A percentile compares a stretch with the other conserved stretches of the same genome.
These are phyloP conservation scores for Rhinella marina DNA, from an alignment of 2,797 vertebrate species.

Conservation along the genomic window DNA sequence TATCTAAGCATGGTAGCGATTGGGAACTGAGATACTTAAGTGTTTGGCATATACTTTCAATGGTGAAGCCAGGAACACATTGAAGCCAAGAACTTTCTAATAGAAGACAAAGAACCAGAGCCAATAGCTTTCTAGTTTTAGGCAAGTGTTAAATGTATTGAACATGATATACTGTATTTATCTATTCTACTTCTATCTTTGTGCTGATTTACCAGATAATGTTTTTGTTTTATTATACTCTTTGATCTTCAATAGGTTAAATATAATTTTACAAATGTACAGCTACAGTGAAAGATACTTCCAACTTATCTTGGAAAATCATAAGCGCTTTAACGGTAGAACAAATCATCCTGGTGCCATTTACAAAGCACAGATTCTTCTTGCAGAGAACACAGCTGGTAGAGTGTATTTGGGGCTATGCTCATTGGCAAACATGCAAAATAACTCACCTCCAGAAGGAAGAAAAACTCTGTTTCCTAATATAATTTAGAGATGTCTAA, in stretches of 20 bases:
- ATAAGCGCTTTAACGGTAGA: background rate
- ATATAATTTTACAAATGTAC: background rate
- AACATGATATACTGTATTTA: background rate
- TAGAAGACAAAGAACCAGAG: background rate
- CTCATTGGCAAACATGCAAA: no score
- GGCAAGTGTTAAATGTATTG: background rate
- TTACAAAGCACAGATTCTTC: no score
- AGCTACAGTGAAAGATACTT: no score
- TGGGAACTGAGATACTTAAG: background rate
- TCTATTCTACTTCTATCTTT: background rate
- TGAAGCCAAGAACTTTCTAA: conserved; percentile 28
- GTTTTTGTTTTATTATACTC: background rate
- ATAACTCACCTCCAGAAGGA: no score
- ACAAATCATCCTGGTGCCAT: background rate
- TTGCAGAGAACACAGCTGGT: no score
- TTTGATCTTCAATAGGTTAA: background rate
- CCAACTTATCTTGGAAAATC: background rate
- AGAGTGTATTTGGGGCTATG: no score
- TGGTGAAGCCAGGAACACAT: background rate
- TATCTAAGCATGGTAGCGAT: background rate
- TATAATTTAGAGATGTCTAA: no score
- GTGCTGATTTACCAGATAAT: background rate
- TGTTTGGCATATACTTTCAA: background rate
- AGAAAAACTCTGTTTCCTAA: no score
- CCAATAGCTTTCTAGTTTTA: conserved; percentile 9